These are phyloP conservation scores for Metacarcinus magister DNA, from an alignment of 2,888 invertebrate genomes.

Conservation along the genomic window DNA sequence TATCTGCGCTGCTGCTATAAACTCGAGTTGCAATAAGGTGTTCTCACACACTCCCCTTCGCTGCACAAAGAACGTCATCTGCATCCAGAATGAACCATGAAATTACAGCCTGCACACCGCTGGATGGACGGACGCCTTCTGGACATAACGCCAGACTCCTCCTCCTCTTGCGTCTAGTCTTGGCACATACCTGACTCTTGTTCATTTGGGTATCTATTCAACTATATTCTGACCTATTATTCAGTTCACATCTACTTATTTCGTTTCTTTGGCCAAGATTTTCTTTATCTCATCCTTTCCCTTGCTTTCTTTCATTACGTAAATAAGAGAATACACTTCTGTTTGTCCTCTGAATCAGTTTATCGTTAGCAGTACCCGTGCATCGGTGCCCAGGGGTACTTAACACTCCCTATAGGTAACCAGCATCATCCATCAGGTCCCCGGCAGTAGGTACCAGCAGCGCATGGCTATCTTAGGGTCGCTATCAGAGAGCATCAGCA, in stretches of 20 bases:
- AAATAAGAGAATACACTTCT: neutral
- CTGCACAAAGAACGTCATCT: conserved; percentile 14
- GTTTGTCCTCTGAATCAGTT: neutral
- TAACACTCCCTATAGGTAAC: neutral
- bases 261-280: neutral
- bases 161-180: neutral
- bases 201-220: neutral
- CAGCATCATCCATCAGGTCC: neutral
- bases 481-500: neutral
- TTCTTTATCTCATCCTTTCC: neutral
- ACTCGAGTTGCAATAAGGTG: conserved; percentile 11
- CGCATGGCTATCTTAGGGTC: neutral
- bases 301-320: neutral
- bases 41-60: conserved; percentile 12
- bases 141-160: neutral
- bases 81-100: conserved; percentile 13
- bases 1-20: neutral
- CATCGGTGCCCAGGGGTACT: neutral
- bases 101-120: neutral
- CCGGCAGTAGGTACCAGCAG: neutral
- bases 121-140: neutral
- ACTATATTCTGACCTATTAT: neutral
- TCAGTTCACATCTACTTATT: neutral
- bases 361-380: neutral
- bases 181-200: neutral